Conservation (phyloP, 2,113 vertebrate genomes). For the Dendrocopos noguchii region DNA sequence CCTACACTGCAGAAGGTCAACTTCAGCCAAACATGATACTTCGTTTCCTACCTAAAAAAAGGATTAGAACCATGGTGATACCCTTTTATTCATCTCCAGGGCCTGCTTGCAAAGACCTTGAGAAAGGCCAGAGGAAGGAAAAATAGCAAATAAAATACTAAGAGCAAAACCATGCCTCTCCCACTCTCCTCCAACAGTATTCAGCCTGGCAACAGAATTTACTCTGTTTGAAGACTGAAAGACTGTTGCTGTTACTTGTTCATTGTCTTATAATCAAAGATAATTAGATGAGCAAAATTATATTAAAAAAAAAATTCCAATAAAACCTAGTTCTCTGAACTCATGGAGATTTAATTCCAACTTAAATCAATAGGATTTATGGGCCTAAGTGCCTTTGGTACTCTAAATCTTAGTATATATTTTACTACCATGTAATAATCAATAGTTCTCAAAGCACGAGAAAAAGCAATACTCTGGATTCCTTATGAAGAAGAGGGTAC, state of each 20-base stretch:
- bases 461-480: not conserved
- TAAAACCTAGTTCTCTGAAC: not conserved
- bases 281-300: not conserved
- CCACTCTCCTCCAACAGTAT: not conserved
- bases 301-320: not conserved
- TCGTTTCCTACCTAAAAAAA: not conserved
- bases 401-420: slow-evolving; percentile 8
- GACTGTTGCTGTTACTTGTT: not conserved
- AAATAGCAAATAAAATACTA: not conserved
- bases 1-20: not conserved
- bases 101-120: not conserved
- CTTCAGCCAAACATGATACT: not conserved
- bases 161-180: not conserved
- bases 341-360: slow-evolving; percentile 9
- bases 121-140: not conserved
- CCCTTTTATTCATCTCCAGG: not conserved
- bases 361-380: slow-evolving; percentile 22
- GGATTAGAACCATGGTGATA: not conserved
- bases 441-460: not conserved
- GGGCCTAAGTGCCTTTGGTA: not conserved
- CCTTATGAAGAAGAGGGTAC: not conserved
- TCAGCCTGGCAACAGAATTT: not conserved
- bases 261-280: slow-evolving; percentile 10
- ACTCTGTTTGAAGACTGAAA: not conserved
- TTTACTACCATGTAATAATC: slow-evolving; percentile 26